Percentiles rank a stretch among this genome's conserved stretches.
Conservation (phyloP, 2,888 invertebrate species). For the Gerris lacustris region DNA sequence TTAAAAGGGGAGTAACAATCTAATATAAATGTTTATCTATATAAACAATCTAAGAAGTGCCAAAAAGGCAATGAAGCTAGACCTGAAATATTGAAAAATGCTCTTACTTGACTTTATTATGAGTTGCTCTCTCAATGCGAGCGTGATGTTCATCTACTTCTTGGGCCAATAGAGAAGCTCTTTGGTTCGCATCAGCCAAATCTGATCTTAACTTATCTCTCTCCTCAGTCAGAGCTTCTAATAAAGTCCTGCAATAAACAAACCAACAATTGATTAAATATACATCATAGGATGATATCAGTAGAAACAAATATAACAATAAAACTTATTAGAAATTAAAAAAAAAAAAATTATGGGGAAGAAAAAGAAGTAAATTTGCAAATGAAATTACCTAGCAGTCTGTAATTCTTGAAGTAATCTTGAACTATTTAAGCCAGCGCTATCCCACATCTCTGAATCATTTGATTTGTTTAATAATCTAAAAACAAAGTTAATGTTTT, state of each 20-base stretch:
- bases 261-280: conserved; percentile 19
- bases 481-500: conserved; percentile 11
- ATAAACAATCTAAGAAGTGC: too few species aligned
- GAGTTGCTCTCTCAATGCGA: conserved; percentile 62
- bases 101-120: conserved; percentile 50
- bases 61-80: too few species aligned
- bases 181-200: conserved; percentile 66
- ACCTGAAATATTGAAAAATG: neutral
- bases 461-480: conserved; percentile 37
- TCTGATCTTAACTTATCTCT: conserved; percentile 68
- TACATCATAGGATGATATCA: conserved; percentile 2
- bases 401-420: conserved; percentile 15
- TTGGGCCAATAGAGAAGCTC: conserved; percentile 68
- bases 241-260: conserved; percentile 36
- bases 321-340: neutral
- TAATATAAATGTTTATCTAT: too few species aligned
- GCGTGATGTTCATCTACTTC: conserved; percentile 86
- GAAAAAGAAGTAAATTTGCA: neutral
- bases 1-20: too few species aligned
- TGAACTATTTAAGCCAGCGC: conserved; percentile 40
- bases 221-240: conserved; percentile 60
- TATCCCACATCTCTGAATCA: conserved; percentile 60
- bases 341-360: conserved; percentile 21
- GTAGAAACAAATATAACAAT: neutral
- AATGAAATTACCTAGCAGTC: conserved; percentile 14